These are phyloP conservation scores for Mylabris sibirica DNA, from an alignment of 2,888 invertebrate species.

Conservation along the genomic window DNA sequence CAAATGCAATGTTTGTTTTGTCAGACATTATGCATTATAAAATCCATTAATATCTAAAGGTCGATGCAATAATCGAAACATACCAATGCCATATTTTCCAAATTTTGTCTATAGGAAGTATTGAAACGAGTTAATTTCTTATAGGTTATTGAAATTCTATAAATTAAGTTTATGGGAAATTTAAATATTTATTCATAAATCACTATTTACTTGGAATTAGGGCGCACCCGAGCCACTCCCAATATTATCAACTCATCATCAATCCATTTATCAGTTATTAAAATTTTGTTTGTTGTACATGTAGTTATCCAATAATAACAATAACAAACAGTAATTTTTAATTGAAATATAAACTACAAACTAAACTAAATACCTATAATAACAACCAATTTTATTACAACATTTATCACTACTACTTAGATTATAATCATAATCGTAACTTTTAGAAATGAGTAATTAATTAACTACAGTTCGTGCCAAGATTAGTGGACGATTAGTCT, in stretches of 20 bases:
- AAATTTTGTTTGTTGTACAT: not conserved
- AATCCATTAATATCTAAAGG: too few species aligned
- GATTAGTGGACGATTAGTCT: too few species aligned
- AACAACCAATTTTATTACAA: conserved; percentile 36
- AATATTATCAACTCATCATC: not conserved
- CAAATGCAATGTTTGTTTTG: too few species aligned
- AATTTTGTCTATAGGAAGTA: too few species aligned
- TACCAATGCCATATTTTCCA: too few species aligned
- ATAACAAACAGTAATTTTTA: conserved; percentile 1
- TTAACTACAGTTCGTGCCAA: too few species aligned
- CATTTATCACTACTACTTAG: conserved; percentile 28
- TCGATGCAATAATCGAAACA: too few species aligned
- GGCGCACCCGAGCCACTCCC: conserved; percentile 1
- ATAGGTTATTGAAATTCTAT: too few species aligned
- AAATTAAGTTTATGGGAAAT: too few species aligned
- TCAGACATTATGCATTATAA: too few species aligned
- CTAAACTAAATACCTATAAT: conserved; percentile 30
- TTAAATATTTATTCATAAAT: not conserved
- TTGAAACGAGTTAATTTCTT: too few species aligned
- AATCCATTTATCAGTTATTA: conserved; percentile 11
- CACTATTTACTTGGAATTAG: not conserved
- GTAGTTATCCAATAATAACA: conserved; percentile 10
- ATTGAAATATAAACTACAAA: conserved; percentile 18
- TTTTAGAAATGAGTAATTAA: conserved; percentile 14
- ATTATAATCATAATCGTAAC: conserved; percentile 38